phyloP scores from a whole-genome alignment of 2,113 vertebrate species.

The human (Homo sapiens) region DNA sequence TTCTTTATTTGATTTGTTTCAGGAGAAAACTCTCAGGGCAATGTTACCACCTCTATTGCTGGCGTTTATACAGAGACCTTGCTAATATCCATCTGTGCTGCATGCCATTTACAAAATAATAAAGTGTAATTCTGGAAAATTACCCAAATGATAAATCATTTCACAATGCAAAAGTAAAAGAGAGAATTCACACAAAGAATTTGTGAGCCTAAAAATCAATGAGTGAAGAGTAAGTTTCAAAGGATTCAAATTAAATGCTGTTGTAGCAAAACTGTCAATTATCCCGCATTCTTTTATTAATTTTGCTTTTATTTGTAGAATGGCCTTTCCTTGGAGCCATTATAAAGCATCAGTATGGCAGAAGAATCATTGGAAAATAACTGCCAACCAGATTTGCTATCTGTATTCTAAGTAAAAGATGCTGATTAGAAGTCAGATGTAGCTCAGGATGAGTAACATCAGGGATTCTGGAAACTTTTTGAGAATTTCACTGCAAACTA shows the following conservation, averaged over 20 bases:
- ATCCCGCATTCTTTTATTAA: neutral
- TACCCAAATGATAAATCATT: neutral
- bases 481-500: conserved; percentile 17
- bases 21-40: conserved; percentile 52
- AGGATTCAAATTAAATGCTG: conserved; percentile 37
- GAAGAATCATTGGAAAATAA: neutral
- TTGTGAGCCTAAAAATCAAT: neutral
- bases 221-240: neutral
- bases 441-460: neutral
- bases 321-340: neutral
- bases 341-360: neutral
- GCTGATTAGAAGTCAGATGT: conserved; percentile 45
- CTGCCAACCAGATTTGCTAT: neutral
- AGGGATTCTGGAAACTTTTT: neutral
- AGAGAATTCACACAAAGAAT: neutral
- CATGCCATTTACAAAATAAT: conserved; percentile 21
- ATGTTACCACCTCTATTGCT: conserved; percentile 46
- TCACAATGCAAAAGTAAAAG: neutral
- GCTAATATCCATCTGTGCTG: conserved; percentile 73
- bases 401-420: neutral
- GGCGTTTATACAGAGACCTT: conserved; percentile 62
- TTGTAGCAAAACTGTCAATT: conserved; percentile 35
- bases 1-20: conserved; percentile 75
- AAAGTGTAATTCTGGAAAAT: conserved; percentile 51
- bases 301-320: conserved; percentile 5